Conservation (phyloP, 2,113 vertebrate species). For the human (Homo sapiens) region GRCh38 chr6:101517001-101517500, state of each 20-base stretch:
- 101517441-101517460: not conserved
- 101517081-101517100: not conserved
- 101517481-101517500: not conserved
- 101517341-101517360: not conserved
- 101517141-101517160: not conserved
- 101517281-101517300: not conserved
- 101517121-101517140: not conserved
- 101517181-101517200: not conserved
- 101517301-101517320: not conserved
- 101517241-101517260: not conserved
- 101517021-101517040: not conserved
- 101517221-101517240: not conserved
- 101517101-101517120: constrained; percentile 10
- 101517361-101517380: not conserved
- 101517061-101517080: not conserved
- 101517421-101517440: constrained; percentile 80
- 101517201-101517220: not conserved
- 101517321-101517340: not conserved
- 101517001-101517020: not conserved
- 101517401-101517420: constrained; percentile 92
- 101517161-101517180: not conserved
- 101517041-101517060: not conserved
- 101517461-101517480: not conserved
- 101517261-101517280: not conserved
- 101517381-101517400: constrained; percentile 86